Base-by-base conservation (phyloP, 30 jellyfish, hydroid and myxozoan genomes). In the Pelagia noctiluca region DNA sequence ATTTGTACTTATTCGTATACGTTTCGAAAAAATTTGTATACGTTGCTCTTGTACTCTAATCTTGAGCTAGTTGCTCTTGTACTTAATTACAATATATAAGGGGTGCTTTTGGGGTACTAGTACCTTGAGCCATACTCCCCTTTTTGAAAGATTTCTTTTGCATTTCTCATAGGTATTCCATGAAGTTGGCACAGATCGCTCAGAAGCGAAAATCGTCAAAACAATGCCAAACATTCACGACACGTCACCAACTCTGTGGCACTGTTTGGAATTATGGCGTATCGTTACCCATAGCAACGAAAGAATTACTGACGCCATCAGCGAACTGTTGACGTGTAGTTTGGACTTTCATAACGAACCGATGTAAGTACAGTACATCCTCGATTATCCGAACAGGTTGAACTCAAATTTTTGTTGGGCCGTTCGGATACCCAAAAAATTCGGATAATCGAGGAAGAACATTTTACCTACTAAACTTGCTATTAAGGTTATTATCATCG, bases 201-300 rank as follows among this genome's bases (percentile, higher is more conserved):
- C 75, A 21, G 67, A 37, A 30, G 82, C 1, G 66, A 75, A 76
- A 35, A 62, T 12, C 0, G 25, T 30, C 36, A 64, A 75, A 7
- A 3, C 22, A 1, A 62, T 35, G 0, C 63, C 87, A 42, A 31
- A 48, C 64, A 63, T 79, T 34, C 82, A 79, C 35, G 90, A 79
- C 66, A 63, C 67, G 23, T 63, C 90, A 5, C 90, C 82, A 21
- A 79, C 82, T 1, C 90, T 79, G 25, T 79, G 90, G 90, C 90
- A 79, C 66, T 42, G 82, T 12, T 63, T 79, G 83, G 82, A 79
- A 32, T 60, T 67, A 0, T 79, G 90, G 90, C 82, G 90, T 49
- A 29, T 63, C 48, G 52, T 64, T 46, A 79, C 90, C 16, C 90
- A 63, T 31, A 79, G 75, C 33, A 63, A 79, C 31, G 82, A 79